Evolutionary conservation across 2,888 invertebrate genomes (phyloP).

Genomic region (Chelonus formosanus): DNA sequence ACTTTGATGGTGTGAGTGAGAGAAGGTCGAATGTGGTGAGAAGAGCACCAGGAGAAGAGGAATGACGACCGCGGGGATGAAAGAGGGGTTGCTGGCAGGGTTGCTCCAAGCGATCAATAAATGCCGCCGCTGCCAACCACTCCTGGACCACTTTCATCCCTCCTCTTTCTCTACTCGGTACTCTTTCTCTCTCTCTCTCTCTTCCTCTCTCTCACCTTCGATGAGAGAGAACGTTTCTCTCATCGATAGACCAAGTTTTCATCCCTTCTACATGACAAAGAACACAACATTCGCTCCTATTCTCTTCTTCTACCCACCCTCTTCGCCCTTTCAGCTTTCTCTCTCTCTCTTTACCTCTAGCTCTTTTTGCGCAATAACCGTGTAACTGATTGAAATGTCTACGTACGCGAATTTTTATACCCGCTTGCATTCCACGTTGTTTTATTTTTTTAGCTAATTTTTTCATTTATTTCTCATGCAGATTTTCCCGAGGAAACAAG

Average conservation of each 20-base stretch:
- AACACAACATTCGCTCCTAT: background rate
- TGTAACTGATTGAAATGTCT: conserved; percentile 42
- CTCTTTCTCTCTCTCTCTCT: conserved; percentile 29
- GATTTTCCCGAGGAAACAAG: conserved; percentile 10
- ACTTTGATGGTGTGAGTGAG: conserved; percentile 14
- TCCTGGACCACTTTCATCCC: conserved; percentile 52
- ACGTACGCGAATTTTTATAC: conserved; percentile 32
- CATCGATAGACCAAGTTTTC: conserved; percentile 38
- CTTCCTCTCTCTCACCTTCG: conserved; percentile 12
- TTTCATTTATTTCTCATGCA: conserved; percentile 16
- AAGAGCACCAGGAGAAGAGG: conserved; percentile 19
- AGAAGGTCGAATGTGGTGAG: conserved; percentile 19
- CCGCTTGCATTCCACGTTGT: conserved; percentile 14
- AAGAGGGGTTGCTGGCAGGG: conserved; percentile 52
- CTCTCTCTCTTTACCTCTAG: too few relatives aligned
- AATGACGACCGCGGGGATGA: conserved; percentile 35
- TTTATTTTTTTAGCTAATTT: conserved; percentile 14
- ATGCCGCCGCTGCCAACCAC: conserved; percentile 58
- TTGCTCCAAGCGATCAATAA: conserved; percentile 62
- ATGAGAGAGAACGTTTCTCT: conserved; percentile 14
- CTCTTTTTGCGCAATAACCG: conserved; percentile 33
- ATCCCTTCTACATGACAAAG: conserved; percentile 28
- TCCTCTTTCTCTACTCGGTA: conserved; percentile 22
- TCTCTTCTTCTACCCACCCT: conserved; percentile 20
- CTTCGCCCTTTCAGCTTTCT: conserved; percentile 3